Conservation (phyloP, 2,888 invertebrate species). For the Ectemnius continuus region DNA sequence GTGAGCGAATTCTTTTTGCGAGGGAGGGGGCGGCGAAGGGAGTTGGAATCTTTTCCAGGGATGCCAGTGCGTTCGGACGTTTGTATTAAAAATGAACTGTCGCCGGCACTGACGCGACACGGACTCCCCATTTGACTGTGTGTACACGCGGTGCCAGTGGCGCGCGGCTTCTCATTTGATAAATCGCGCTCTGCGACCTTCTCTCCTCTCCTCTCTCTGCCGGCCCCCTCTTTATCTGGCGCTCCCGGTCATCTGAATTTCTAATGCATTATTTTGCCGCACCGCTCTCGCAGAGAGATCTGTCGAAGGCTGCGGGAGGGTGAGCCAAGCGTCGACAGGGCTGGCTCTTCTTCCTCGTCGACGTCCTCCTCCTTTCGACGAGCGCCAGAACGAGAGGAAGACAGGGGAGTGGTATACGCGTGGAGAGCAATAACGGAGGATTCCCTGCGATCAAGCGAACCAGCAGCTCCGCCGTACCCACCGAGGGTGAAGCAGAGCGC, state of each 20-base stretch:
- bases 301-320: constrained; percentile 3
- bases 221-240: constrained; percentile 63
- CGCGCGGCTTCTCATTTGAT: constrained; percentile 74
- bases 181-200: constrained; percentile 71
- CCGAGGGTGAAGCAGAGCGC: neutral
- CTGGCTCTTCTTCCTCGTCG: neutral
- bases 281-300: neutral
- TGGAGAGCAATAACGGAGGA: constrained; percentile 5
- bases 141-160: constrained; percentile 45
- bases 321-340: constrained; percentile 5
- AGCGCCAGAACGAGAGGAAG: constrained; percentile 1
- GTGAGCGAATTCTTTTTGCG: neutral
- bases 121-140: constrained; percentile 76
- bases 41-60: neutral
- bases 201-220: constrained; percentile 68
- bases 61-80: constrained; percentile 32
- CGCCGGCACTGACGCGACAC: constrained; percentile 75
- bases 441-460: constrained; percentile 2
- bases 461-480: neutral
- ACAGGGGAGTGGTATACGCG: neutral
- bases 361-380: neutral
- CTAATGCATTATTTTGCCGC: constrained; percentile 74
- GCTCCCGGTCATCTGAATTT: constrained; percentile 77
- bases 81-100: constrained; percentile 79
- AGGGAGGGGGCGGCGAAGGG: too few relatives aligned